These are phyloP conservation scores for Syngnathus acus DNA, from an alignment of 2,797 vertebrate species.

Conservation along the genomic window DNA sequence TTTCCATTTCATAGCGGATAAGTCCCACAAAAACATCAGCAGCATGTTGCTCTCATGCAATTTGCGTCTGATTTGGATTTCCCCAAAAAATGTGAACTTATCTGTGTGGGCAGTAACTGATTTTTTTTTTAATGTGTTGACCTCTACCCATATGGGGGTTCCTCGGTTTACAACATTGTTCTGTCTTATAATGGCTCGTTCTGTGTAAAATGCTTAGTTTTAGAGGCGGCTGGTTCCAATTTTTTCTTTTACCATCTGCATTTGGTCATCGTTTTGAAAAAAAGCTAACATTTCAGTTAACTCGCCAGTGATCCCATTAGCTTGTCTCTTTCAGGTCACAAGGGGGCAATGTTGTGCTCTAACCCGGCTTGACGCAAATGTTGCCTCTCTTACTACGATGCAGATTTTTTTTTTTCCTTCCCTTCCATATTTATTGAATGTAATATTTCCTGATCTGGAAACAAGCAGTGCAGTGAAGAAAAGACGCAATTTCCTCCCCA, in stretches of 20 bases:
- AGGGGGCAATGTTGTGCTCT: conserved; percentile 51
- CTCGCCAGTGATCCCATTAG: neutral
- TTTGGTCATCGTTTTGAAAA: neutral
- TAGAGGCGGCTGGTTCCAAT: neutral
- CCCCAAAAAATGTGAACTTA: too few relatives aligned
- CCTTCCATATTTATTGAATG: neutral
- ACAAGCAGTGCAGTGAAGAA: conserved; percentile 10
- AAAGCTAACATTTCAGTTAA: too few relatives aligned
- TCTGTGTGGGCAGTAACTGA: too few relatives aligned
- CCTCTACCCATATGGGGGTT: too few relatives aligned
- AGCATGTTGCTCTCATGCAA: neutral
- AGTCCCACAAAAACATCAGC: neutral
- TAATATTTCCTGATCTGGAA: conserved; percentile 8
- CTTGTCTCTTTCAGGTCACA: conserved; percentile 47
- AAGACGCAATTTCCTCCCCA: conserved; percentile 19
- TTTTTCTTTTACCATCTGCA: neutral
- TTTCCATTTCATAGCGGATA: neutral
- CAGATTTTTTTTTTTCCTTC: neutral
- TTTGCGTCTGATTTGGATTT: neutral
- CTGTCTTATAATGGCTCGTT: neutral
- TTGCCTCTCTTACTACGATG: neutral
- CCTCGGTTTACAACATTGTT: too few relatives aligned
- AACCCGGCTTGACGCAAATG: conserved; percentile 2
- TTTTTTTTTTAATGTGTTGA: too few relatives aligned
- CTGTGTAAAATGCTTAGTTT: neutral